Conservation (phyloP, 2,797 vertebrate genomes). For the Protonibea diacanthus region DNA sequence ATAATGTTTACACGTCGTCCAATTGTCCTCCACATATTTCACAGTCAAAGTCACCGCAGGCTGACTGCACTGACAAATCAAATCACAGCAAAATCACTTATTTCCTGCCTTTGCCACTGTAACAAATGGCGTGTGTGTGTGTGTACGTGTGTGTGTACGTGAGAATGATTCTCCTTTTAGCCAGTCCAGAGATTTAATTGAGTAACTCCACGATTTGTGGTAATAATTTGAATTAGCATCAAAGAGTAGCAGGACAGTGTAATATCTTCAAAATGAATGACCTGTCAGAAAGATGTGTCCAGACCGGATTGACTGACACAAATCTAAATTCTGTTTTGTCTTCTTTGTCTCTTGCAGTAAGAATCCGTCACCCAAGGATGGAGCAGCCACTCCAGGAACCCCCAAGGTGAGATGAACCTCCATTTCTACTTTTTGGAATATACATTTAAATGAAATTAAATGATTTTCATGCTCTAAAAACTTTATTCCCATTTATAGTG, state of each 20-base stretch:
- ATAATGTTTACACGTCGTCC: slow-evolving; percentile 82
- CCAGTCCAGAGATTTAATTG: too few species aligned
- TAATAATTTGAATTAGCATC: slow-evolving; percentile 2
- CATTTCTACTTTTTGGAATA: not conserved
- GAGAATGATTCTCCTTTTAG: not conserved
- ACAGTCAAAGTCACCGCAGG: slow-evolving; percentile 86
- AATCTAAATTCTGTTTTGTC: slow-evolving; percentile 20
- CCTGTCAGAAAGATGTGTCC: not conserved
- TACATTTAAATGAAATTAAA: too few species aligned
- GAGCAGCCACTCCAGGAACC: slow-evolving; percentile 91
- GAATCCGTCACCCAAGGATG: slow-evolving; percentile 94
- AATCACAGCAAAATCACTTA: slow-evolving; percentile 92
- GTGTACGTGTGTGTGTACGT: not conserved
- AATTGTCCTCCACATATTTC: slow-evolving; percentile 90
- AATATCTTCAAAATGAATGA: not conserved
- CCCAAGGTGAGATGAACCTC: slow-evolving; percentile 92
- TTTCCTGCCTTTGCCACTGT: slow-evolving; percentile 78
- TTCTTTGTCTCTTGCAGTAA: slow-evolving; percentile 88
- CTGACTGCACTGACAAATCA: slow-evolving; percentile 91
- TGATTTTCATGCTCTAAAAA: too few species aligned
- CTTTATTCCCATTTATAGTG: not conserved
- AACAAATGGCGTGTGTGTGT: not conserved
- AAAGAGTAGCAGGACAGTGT: not conserved
- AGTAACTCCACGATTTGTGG: not conserved
- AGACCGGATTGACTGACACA: not conserved